Evolutionary conservation across 2,888 invertebrate species (phyloP), one percentile per base, ranked within the genome.

Genomic region (Lithosia quadra): DNA sequence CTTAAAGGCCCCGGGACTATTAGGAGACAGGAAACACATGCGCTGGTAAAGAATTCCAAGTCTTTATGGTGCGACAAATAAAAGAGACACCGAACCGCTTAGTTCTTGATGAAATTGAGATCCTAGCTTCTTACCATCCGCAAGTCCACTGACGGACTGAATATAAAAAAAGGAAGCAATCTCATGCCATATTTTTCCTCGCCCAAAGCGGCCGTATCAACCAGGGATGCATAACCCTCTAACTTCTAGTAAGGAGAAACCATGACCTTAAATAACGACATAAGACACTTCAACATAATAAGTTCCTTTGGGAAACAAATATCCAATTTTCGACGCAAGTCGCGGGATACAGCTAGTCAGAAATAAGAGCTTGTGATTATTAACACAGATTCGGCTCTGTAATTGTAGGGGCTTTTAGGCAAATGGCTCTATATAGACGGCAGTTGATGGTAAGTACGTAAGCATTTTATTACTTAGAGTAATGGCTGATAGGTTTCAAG

Each of bases 391-490:
- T 63, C 33, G 22, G 55, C 10, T 5, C 34, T n/a, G 36, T 60
- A 39, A 67, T 60, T 49, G 24, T 33, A 63, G 21, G 28, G 34
- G 82, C 86, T 85, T 85, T 85, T 84, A 85, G 79, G 78, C 65
- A 79, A 86, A 85, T 84, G 79, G 84, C 59, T 62, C 57, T 10
- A 36, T 55, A 63, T 21, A 21, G 66, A 43, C 73, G 77, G 75
- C 77, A 24, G 61, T 7, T 28, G 75, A 74, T 69, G 72, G 74
- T 73, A 73, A 76, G 78, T 69, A 74, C 69, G 74, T 74, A 73
- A 36, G 61, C 64, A 65, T 75, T 68, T 78, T 72, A 80, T 75
- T 75, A 63, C 70, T 64, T 15, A 67, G 62, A 66, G 43, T 75
- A 71, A 82, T 72, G 63, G 63, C 58, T 53, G 10, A 63, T 28